These are phyloP conservation scores for Psix sp. DNA, from an alignment of 1,140 invertebrate genomes.

Conservation along the genomic window DNA sequence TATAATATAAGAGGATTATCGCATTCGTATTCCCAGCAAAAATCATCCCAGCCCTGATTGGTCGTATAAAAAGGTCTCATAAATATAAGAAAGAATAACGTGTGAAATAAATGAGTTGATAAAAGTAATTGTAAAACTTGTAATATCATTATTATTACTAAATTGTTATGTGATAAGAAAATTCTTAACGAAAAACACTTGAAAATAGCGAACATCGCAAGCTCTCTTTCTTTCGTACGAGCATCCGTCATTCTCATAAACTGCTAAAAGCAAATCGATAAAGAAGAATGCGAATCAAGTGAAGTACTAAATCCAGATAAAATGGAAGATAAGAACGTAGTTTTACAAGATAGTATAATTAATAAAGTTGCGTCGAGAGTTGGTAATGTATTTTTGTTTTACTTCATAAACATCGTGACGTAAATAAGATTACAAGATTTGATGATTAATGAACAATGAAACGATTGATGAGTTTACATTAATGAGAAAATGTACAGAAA, in stretches of 20 bases:
- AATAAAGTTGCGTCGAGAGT: not conserved
- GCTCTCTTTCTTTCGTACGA: too few species aligned
- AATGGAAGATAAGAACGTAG: not conserved
- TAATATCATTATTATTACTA: too few species aligned
- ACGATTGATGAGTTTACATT: conserved; percentile 31
- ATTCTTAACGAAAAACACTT: too few species aligned
- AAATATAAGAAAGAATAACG: not conserved
- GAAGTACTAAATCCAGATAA: not conserved
- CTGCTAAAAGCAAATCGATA: not conserved
- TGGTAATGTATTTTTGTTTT: conserved; percentile 18
- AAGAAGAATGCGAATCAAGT: not conserved
- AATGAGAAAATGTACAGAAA: conserved; percentile 75
- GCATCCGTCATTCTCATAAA: too few species aligned
- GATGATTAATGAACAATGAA: conserved; percentile 19
- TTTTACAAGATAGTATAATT: not conserved
- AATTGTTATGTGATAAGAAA: too few species aligned
- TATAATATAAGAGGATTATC: conserved; percentile 26
- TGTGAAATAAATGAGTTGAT: too few species aligned
- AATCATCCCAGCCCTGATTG: conserved; percentile 14
- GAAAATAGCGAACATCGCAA: too few species aligned
- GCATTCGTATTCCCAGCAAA: conserved; percentile 25
- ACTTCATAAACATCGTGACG: conserved; percentile 61
- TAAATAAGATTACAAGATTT: conserved; percentile 64
- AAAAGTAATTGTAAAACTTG: not conserved
- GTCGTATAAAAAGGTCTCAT: not conserved